Conservation (phyloP, 2,888 invertebrate species). For the Monopis laevigella region DNA sequence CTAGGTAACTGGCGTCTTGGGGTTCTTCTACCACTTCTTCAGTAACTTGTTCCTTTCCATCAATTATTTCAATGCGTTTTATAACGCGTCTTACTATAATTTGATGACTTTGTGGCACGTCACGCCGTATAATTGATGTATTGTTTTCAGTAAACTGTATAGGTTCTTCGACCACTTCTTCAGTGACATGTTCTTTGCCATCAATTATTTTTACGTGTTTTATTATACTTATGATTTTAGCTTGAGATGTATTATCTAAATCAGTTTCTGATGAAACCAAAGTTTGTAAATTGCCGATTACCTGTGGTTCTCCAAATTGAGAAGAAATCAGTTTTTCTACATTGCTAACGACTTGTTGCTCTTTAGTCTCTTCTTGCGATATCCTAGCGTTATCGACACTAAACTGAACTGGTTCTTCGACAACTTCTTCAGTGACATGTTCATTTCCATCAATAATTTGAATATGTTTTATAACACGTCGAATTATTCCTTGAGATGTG, state of each 20-base stretch:
- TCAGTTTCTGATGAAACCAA: background rate
- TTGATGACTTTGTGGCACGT: conserved; percentile 57
- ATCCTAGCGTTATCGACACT: background rate
- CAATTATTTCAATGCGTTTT: conserved; percentile 76
- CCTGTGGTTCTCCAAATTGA: too few relatives aligned
- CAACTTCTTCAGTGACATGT: conserved; percentile 77
- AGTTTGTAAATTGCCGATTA: conserved; percentile 27
- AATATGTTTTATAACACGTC: background rate
- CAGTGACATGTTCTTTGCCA: conserved; percentile 78
- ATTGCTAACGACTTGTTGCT: background rate
- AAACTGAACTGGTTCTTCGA: conserved; percentile 77
- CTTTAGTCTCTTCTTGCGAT: background rate
- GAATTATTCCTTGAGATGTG: background rate
- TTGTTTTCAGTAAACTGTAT: background rate
- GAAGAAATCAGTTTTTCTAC: background rate
- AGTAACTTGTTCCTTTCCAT: conserved; percentile 19
- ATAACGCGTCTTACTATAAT: conserved; percentile 80
- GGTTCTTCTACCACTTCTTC: conserved; percentile 9
- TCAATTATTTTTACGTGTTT: conserved; percentile 71
- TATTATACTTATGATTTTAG: background rate
- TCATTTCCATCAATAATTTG: conserved; percentile 80
- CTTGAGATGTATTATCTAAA: background rate
- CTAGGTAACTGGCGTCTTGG: background rate
- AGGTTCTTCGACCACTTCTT: conserved; percentile 73
- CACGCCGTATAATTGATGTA: conserved; percentile 78